These are phyloP conservation scores for Neoniphon sammara DNA, from an alignment of 2,797 vertebrate genomes.

Conservation along the genomic window DNA sequence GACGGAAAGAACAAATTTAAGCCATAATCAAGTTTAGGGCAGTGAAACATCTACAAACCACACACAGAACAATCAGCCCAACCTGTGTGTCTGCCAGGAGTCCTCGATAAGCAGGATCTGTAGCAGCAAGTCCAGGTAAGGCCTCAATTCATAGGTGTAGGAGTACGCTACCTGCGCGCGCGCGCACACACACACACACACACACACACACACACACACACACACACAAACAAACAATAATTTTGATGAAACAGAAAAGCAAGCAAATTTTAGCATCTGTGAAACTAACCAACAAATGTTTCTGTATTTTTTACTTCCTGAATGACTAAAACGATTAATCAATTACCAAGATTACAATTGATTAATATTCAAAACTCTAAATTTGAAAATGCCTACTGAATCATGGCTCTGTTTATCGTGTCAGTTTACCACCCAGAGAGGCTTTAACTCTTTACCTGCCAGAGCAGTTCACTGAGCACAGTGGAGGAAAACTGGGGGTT, in stretches of 20 bases:
- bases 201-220: slow-evolving; percentile 15
- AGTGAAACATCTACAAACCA: not conserved
- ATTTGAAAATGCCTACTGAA: no score
- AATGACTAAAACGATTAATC: no score
- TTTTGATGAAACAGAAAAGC: no score
- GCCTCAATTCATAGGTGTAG: slow-evolving; percentile 98
- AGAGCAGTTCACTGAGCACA: slow-evolving; percentile 98
- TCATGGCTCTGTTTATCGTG: no score
- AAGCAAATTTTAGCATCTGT: no score
- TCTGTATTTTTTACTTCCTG: no score
- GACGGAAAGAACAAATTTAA: not conserved
- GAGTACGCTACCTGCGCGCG: slow-evolving; percentile 94
- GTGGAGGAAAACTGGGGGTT: slow-evolving; percentile 99
- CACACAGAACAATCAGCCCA: slow-evolving; percentile 27
- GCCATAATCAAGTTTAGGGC: not conserved
- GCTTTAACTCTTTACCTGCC: slow-evolving; percentile 88
- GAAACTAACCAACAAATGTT: no score
- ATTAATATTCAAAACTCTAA: no score
- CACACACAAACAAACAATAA: slow-evolving; percentile 17
- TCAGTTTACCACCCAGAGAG: not conserved
- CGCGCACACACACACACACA: slow-evolving; percentile 24
- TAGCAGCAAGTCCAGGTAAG: slow-evolving; percentile 97
- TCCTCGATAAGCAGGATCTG: slow-evolving; percentile 99
- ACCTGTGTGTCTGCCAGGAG: slow-evolving; percentile 99
- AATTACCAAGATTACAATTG: no score